Base-by-base conservation (phyloP, 2,888 invertebrate species). In the Troides helena region DNA sequence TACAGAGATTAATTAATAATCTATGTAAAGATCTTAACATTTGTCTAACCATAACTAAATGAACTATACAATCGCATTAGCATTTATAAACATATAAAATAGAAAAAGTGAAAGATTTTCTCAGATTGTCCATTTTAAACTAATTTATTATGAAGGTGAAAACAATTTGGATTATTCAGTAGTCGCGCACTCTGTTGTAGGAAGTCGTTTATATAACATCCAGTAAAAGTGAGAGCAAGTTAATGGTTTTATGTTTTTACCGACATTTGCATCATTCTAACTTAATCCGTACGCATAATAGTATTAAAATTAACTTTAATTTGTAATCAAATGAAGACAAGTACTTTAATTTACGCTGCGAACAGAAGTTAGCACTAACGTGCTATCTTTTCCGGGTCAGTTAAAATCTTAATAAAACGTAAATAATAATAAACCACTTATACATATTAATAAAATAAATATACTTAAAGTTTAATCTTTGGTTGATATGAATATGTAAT, bases 231-330 rank as follows among this genome's bases (percentile, higher is more conserved):
- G 60, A 50, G 30, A 59, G 59, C 60, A 30, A 65, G 56, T 64
- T 21, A 65, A 65, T 65, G 10, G 65, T 30, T 21, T 60, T 43
- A 66, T 25, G 60, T 58, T 60, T 66, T 66, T 65, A 46, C 46
- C 43, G 25, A 60, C 60, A 60, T 23, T 65, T 65, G 46, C 65
- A 65, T 65, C 65, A 57, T 46, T 46, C 50, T 66, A 60, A 66
- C 60, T 46, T 66, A 66, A 60, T 66, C 60, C 66, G 58, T n/a
- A 14, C 30, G 23, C 60, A 60, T 60, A 21, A 60, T 66, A 66
- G 8, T 58, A 12, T 53, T n/a, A n/a, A 53, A 53, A 12, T 7
- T 59, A 65, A 59, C 18, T 23, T 53, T 30, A 46, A 46, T 58
- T 10, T 43, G 43, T 18, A n/a, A 46, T 18, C 17, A 39, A 10